phyloP scores from a whole-genome alignment of 1,140 invertebrate genomes.

The Streblospio benedicti region DNA sequence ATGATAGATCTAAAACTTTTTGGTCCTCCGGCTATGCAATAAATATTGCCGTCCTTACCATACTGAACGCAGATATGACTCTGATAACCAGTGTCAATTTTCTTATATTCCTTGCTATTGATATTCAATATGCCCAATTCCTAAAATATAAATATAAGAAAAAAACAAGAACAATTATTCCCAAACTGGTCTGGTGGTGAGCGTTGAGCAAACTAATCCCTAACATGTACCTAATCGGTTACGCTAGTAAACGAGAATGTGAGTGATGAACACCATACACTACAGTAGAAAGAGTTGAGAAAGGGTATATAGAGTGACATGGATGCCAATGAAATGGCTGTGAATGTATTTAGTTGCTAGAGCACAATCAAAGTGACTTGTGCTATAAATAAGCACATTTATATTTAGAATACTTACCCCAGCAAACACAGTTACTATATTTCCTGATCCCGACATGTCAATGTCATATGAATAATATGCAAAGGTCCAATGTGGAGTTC shows the following conservation, averaged over 20 bases:
- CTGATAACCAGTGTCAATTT: slow-evolving; percentile 28
- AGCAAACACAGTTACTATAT: slow-evolving; percentile 19
- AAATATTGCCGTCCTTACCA: slow-evolving; percentile 23
- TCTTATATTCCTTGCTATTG: slow-evolving; percentile 24
- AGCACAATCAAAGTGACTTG: too few species aligned
- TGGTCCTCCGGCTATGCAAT: slow-evolving; percentile 31
- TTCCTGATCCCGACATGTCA: slow-evolving; percentile 26
- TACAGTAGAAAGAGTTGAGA: too few species aligned
- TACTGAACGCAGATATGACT: slow-evolving; percentile 22
- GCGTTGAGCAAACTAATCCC: too few species aligned
- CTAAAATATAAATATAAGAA: slow-evolving; percentile 12
- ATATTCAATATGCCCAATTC: slow-evolving; percentile 30
- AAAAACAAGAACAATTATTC: neutral
- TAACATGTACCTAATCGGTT: too few species aligned
- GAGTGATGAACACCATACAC: too few species aligned
- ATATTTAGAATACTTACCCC: slow-evolving; percentile 18
- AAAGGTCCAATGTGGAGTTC: slow-evolving; percentile 38
- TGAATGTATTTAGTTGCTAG: too few species aligned
- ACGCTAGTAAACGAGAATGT: too few species aligned
- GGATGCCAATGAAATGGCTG: too few species aligned
- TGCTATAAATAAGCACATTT: neutral
- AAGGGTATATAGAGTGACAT: too few species aligned
- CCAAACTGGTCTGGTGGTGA: too few species aligned
- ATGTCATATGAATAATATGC: slow-evolving; percentile 27
- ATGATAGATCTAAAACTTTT: slow-evolving; percentile 28